A percentile compares a stretch with the other conserved stretches of the same genome.
Evolutionary conservation across 2,797 vertebrate genomes (phyloP).

Genomic region (Gallinago solitaria): DNA sequence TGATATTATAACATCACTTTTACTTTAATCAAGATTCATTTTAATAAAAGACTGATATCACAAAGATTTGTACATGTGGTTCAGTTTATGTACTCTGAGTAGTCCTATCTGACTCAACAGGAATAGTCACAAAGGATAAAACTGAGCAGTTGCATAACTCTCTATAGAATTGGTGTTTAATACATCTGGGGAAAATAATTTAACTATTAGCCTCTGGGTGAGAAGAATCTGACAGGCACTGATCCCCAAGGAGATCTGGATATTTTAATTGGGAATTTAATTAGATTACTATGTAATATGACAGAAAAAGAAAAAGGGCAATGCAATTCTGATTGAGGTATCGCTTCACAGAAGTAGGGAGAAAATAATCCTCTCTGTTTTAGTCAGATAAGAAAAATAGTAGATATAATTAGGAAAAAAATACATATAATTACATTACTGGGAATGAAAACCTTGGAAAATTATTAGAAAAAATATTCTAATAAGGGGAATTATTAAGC

Average conservation of each 20-base stretch:
- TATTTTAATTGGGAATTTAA: not conserved
- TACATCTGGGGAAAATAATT: not conserved
- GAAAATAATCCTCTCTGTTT: conserved; percentile 28
- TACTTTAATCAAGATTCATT: not conserved
- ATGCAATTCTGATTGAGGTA: not conserved
- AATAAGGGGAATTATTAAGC: not conserved
- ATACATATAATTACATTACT: not conserved
- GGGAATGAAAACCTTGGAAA: not conserved
- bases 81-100: not conserved
- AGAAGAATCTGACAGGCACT: not conserved
- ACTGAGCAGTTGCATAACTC: not conserved
- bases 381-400: conserved; percentile 29
- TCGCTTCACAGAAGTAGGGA: not conserved
- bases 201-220: not conserved
- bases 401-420: not conserved
- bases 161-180: not conserved
- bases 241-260: not conserved
- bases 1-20: not conserved
- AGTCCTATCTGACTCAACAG: not conserved
- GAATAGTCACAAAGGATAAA: not conserved
- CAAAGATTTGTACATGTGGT: not conserved
- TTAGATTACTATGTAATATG: not conserved
- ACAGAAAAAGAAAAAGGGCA: not conserved
- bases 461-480: not conserved
- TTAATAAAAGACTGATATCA: not conserved